Evolutionary conservation across 1,140 invertebrate genomes (phyloP), one percentile per base, ranked within the genome.

Genomic region (Tribolium castaneum): DNA sequence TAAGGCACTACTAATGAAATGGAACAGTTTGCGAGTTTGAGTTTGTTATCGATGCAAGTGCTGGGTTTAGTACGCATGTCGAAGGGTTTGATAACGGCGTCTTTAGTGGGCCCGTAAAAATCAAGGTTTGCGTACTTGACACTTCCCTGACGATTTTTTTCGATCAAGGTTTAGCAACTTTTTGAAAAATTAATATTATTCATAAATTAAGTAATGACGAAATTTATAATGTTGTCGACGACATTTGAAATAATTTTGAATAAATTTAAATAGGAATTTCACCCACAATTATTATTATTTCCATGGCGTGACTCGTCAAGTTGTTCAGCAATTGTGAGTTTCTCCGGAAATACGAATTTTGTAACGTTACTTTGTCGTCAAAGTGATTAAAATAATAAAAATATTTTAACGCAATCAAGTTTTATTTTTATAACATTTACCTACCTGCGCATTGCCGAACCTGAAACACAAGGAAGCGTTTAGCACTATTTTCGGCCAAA

Each of bases 1-100:
- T 22, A 59, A 59, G 54, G 54, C 54, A 59, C 54, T 16, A 54
- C 52, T 59, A 9, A 59, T 22, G 19, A 59, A 22, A 59, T 59
- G 52, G 49, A 3, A 50, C 51, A 45, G 16, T 19, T 19, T 19
- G 16, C 2, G 16, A 10, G 54, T 59, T 16, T 54, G 52, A 6
- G n/a, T 9, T 54, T 16, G n/a, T 19, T 16, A 22, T 59, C 54
- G 54, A 59, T 25, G 22, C 2, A 9, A 59, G 22, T 22, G 54
- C 10, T 9, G 54, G 19, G 3, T 19, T 10, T 25, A 59, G 10
- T 59, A 59, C 54, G 54, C 54, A 59, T 59, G 54, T 10, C 54
- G 19, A 25, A 59, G 54, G 19, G 34, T 39, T 19, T 19, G 34
- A 39, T 6, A 39, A 39, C 9, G 16, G 25, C 25, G 25, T 30